Base-by-base conservation (phyloP, 2,888 invertebrate genomes). In the Acholoe squamosa region DNA sequence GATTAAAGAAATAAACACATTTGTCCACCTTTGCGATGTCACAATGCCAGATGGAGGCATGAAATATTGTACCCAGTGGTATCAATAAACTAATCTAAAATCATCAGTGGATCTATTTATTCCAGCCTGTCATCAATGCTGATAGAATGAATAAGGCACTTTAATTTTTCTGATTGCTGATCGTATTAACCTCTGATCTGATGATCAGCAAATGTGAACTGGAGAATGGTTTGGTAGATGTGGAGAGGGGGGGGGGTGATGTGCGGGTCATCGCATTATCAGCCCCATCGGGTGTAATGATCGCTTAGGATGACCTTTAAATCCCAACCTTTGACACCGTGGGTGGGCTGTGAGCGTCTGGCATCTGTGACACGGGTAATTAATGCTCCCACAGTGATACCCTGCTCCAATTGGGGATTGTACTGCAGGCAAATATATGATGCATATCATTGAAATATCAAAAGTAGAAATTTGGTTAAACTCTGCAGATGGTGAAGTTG, bases 291-390 rank as follows among this genome's bases (percentile, higher is more conserved):
- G 34, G 22, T 43, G 19, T 28, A 86, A 86, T 86, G 86, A 33
- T 16, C 19, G 86, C 56, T 0, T 25, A 3, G 0, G 22, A 25
- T 86, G 86, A 52, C 54, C 25, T 54, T 25, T 86, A 28, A 56
- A 22, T 54, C 54, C 28, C 52, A 54, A 86, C 86, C 86, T 86
- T 31, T 86, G 86, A 86, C 86, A 86, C 54, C n/a, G 52, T 86
- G 86, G 86, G 86, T 86, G 86, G 86, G 12, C 86, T 19, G 25
- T 25, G 54, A 33, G 80, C 43, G 34, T n/a, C 80, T 19, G 43
- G 31, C 76, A 80, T 80, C 80, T 80, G 80, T 80, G 43, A 0
- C n/a, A 22, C 34, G 22, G 19, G 19, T n/a, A 43, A 80, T 80
- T 33, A 80, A 80, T 80, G 76, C n/a, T 43, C 43, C 43, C 43